These are phyloP conservation scores for Drosophila guanche DNA, from an alignment of 1,140 invertebrate species.

Conservation along the genomic window DNA sequence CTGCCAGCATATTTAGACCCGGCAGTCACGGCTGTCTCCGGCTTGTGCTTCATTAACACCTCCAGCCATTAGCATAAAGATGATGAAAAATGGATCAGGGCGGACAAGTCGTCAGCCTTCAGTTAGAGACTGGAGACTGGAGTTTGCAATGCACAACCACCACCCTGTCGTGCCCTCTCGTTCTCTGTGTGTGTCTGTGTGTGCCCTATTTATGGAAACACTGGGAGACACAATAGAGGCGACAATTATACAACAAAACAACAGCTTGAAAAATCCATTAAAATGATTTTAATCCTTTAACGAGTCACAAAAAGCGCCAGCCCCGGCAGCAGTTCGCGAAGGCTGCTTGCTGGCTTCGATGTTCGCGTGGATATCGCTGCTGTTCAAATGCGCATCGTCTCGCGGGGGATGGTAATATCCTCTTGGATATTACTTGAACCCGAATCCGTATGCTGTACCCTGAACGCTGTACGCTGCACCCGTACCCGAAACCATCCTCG, in stretches of 20 bases:
- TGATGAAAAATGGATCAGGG: slow-evolving; percentile 67
- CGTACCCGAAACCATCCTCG: slow-evolving; percentile 4
- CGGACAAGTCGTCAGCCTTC: slow-evolving; percentile 30
- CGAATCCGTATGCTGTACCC: slow-evolving; percentile 1
- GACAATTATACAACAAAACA: slow-evolving; percentile 81
- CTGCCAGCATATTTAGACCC: neutral
- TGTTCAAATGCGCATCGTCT: slow-evolving; percentile 38
- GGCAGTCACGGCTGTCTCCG: no score
- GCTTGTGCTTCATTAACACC: slow-evolving; percentile 51
- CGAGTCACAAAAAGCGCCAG: slow-evolving; percentile 67
- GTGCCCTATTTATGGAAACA: slow-evolving; percentile 69
- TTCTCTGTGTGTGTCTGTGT: slow-evolving; percentile 14
- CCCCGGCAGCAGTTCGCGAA: slow-evolving; percentile 13
- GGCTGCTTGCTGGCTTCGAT: slow-evolving; percentile 10
- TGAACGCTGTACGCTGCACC: slow-evolving; percentile 1
- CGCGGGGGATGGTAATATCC: slow-evolving; percentile 27
- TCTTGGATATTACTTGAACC: neutral
- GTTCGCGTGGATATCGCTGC: slow-evolving; percentile 12
- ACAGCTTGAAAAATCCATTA: slow-evolving; percentile 82
- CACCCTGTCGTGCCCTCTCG: slow-evolving; percentile 28
- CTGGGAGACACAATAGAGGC: slow-evolving; percentile 53
- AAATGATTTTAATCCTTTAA: slow-evolving; percentile 82
- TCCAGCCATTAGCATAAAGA: slow-evolving; percentile 70
- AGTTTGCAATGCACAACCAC: neutral
- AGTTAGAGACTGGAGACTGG: no score